phyloP scores from a whole-genome alignment of 2,888 invertebrate species.

The Blastobasis adustella region DNA sequence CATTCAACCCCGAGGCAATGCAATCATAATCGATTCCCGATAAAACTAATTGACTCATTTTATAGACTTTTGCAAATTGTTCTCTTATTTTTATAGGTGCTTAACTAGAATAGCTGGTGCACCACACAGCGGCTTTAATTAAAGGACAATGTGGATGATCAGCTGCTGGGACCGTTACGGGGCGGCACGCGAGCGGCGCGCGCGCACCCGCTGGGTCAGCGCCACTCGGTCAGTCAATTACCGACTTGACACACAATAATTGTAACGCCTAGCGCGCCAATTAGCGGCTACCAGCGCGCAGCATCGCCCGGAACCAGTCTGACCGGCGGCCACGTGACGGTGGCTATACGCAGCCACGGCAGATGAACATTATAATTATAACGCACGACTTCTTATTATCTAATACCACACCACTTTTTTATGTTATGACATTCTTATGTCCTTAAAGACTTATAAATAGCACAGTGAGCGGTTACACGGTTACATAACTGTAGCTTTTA shows the following conservation, averaged over 20 bases:
- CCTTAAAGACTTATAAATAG: too few relatives aligned
- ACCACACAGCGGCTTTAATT: slow-evolving; percentile 44
- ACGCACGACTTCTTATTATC: too few relatives aligned
- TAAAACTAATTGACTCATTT: too few relatives aligned
- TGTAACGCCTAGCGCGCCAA: slow-evolving; percentile 53
- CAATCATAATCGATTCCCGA: too few relatives aligned
- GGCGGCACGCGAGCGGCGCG: slow-evolving; percentile 45
- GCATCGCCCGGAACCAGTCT: slow-evolving; percentile 47
- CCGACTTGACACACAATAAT: slow-evolving; percentile 47
- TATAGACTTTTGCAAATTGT: too few relatives aligned
- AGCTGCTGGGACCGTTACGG: slow-evolving; percentile 62
- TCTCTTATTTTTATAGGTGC: too few relatives aligned
- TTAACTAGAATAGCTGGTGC: slow-evolving; percentile 7
- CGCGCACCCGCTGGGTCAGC: slow-evolving; percentile 27
- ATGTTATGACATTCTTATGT: too few relatives aligned
- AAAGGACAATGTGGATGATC: slow-evolving; percentile 50
- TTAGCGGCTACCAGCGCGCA: slow-evolving; percentile 37
- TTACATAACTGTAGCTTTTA: too few relatives aligned
- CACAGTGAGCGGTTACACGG: too few relatives aligned
- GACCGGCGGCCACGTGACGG: slow-evolving; percentile 37
- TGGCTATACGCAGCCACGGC: slow-evolving; percentile 26
- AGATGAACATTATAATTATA: slow-evolving; percentile 32
- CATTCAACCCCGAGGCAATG: too few relatives aligned
- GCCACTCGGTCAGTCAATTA: slow-evolving; percentile 42
- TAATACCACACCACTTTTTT: too few relatives aligned